A percentile compares a stretch with the other conserved stretches of the same genome.
Evolutionary conservation across 2,113 vertebrate genomes (phyloP).

Genomic region (Neotragus pygmaeus): DNA sequence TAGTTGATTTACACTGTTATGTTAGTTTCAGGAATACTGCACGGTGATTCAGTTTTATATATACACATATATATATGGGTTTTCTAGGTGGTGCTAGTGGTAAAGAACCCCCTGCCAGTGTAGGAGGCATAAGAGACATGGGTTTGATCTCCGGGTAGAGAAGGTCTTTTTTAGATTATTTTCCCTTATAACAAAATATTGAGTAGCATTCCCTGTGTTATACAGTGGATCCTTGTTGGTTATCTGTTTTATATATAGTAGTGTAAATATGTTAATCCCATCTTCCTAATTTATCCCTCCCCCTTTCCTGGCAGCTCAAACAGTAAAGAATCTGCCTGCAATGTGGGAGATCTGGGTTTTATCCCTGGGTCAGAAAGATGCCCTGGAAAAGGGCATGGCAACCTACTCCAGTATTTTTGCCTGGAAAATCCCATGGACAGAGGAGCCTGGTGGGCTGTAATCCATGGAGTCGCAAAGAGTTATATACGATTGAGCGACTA

Average conservation of each 20-base stretch:
- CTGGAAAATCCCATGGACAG: not conserved
- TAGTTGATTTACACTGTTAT: not conserved
- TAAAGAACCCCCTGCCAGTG: not conserved
- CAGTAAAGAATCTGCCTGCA: not conserved
- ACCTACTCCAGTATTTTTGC: not conserved
- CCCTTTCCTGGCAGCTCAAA: not conserved
- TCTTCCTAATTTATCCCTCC: not conserved
- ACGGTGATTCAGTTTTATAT: not conserved
- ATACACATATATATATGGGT: not conserved
- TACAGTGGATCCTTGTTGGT: not conserved
- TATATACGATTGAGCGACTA: not conserved
- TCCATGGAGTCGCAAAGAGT: not conserved
- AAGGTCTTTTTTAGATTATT: not conserved
- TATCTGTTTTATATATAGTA: not conserved
- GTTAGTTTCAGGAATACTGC: not conserved
- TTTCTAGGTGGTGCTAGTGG: not conserved
- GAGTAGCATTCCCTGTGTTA: not conserved
- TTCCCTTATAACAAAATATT: not conserved
- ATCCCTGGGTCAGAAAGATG: not conserved
- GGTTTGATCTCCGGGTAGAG: not conserved
- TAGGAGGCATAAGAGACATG: not conserved
- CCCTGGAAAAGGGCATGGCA: not conserved
- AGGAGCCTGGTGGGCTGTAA: not conserved
- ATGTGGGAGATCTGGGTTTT: rapidly evolving
- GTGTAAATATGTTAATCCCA: not conserved